These are phyloP conservation scores for Diogma glabrata DNA, from an alignment of 2,888 invertebrate genomes.

Conservation along the genomic window DNA sequence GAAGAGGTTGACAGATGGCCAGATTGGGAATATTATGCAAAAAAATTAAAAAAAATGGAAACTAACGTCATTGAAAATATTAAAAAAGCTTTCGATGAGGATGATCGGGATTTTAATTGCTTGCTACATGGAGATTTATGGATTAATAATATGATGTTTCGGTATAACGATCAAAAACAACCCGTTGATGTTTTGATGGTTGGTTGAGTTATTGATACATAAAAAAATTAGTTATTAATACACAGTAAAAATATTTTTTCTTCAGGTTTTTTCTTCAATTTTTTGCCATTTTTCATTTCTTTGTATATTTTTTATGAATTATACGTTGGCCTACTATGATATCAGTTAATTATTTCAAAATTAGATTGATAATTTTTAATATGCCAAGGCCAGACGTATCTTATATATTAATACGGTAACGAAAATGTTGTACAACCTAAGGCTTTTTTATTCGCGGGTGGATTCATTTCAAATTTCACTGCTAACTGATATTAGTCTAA, in stretches of 20 bases:
- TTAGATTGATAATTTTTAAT: too few species aligned
- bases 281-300: too few species aligned
- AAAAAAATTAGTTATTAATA: neutral
- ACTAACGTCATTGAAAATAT: slow-evolving; percentile 4
- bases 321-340: too few species aligned
- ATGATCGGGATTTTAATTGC: slow-evolving; percentile 23
- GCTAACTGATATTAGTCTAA: too few species aligned
- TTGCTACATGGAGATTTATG: slow-evolving; percentile 36
- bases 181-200: slow-evolving; percentile 13
- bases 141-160: slow-evolving; percentile 35
- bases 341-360: too few species aligned
- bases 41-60: slow-evolving; percentile 10
- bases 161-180: slow-evolving; percentile 20
- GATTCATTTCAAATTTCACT: too few species aligned
- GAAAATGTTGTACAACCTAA: too few species aligned
- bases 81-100: slow-evolving; percentile 1
- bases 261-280: slow-evolving; percentile 18
- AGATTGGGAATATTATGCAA: slow-evolving; percentile 6
- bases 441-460: too few species aligned
- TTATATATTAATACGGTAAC: too few species aligned
- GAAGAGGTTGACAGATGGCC: slow-evolving; percentile 9
- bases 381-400: too few species aligned
- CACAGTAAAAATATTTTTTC: neutral
- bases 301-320: too few species aligned
- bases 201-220: neutral